Evolutionary conservation across 2,113 vertebrate species (phyloP), one percentile per base, ranked within the genome.

Genomic region (Lethenteron reissneri): DNA sequence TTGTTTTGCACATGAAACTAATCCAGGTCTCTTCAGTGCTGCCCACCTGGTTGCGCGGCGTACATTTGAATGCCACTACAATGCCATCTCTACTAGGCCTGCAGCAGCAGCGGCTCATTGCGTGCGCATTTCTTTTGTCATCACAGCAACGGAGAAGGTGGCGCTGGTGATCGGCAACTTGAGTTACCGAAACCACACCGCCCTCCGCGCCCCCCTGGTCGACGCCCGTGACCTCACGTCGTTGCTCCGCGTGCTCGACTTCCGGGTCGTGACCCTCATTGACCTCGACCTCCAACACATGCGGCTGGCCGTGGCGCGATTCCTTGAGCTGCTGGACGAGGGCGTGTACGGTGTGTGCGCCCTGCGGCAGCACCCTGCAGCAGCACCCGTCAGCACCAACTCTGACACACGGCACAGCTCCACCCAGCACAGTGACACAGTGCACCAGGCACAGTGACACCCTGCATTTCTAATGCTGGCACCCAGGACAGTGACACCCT

Each of bases 121-220:
- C 41, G 41, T 41, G 41, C 41, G 41, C 25, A 68, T 2, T 2
- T 59, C 1, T 57, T 0, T 72, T 72, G 71, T 56, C 62, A 3
- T 2, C 72, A 74, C 74, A 90, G 87, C 87, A 73, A 88, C 86
- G 3, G 87, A 88, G 78, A 90, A 90, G 81, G 86, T 90, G 21
- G 87, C 87, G 0, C 84, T 90, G 72, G 80, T 90, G 71, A 85
- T 89, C 0, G 87, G 87, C 41, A 90, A 89, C 80, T 85, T 88
- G 87, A 87, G 83, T 77, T 89, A 90, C 73, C 57, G 69, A 70
- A 74, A 86, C 79, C 85, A 85, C 81, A 79, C 78, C 57, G 85
- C 81, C 76, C 83, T 89, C 62, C 76, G 77, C 58, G 86, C 87
- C 0, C 87, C 87, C 58, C 84, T 87, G 73, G 80, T 84, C 11